phyloP scores from a whole-genome alignment of 2,888 invertebrate species.

The Melanchra persicariae region DNA sequence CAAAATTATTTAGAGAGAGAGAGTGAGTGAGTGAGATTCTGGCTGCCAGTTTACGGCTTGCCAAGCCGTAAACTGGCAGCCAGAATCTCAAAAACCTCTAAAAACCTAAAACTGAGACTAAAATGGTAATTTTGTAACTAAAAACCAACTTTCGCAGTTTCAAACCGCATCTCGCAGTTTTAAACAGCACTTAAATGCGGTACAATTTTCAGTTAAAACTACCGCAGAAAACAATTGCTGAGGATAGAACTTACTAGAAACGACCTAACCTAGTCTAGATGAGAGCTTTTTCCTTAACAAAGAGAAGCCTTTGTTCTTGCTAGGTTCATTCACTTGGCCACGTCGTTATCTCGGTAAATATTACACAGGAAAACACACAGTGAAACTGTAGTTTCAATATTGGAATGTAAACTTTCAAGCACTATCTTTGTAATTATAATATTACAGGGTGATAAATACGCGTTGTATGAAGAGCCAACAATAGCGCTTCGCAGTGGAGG shows the following conservation, averaged over 20 bases:
- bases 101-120: not conserved
- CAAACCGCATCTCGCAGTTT: constrained; percentile 4
- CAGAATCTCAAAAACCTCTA: constrained; percentile 2
- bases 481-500: not conserved
- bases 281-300: constrained; percentile 14
- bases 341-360: constrained; percentile 36
- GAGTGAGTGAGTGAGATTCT: too few species aligned
- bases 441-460: constrained; percentile 21
- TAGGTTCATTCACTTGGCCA: constrained; percentile 30
- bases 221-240: constrained; percentile 6
- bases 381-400: constrained; percentile 33
- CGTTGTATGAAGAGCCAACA: constrained; percentile 36
- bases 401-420: constrained; percentile 50
- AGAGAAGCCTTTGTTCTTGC: constrained; percentile 37
- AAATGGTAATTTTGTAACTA: constrained; percentile 21
- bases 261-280: not conserved
- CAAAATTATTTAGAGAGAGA: too few species aligned
- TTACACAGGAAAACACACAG: constrained; percentile 22
- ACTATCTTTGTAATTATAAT: constrained; percentile 18
- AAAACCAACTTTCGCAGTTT: not conserved
- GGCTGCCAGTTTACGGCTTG: not conserved
- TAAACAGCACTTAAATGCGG: not conserved
- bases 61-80: not conserved
- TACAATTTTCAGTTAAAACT: constrained; percentile 15
- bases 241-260: not conserved